Conservation (phyloP, 2,797 vertebrate species). For the Enoplosus armatus region DNA sequence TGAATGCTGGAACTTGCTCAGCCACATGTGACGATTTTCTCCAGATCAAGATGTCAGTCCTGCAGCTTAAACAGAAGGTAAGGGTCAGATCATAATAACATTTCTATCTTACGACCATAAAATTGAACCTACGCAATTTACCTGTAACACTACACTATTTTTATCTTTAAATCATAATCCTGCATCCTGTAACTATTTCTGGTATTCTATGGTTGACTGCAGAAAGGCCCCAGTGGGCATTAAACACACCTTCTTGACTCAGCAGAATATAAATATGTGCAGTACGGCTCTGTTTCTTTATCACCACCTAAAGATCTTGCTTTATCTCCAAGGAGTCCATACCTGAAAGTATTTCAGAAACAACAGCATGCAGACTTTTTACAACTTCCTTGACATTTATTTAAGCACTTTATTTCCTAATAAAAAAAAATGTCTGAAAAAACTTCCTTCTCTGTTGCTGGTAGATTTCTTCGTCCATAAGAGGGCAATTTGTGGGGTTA, state of each 20-base stretch:
- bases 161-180: background rate
- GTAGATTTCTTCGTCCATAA: slow-evolving; percentile 35
- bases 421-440: slow-evolving; percentile 54
- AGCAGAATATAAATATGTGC: slow-evolving; percentile 32
- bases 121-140: background rate
- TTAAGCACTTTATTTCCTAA: slow-evolving; percentile 57
- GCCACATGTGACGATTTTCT: slow-evolving; percentile 95
- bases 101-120: background rate
- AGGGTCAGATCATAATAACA: slow-evolving; percentile 1
- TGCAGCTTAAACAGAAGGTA: slow-evolving; percentile 97
- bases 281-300: slow-evolving; percentile 32
- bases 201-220: background rate
- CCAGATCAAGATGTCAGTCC: slow-evolving; percentile 94
- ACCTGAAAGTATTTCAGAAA: slow-evolving; percentile 54
- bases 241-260: slow-evolving; percentile 17
- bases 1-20: slow-evolving; percentile 90
- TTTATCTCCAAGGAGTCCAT: slow-evolving; percentile 18
- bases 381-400: slow-evolving; percentile 44
- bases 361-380: slow-evolving; percentile 32
- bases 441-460: slow-evolving; percentile 28
- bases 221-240: slow-evolving; percentile 7
- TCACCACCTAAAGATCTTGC: slow-evolving; percentile 9
- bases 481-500: slow-evolving; percentile 32
- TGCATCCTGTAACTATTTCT: background rate
- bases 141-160: background rate